Evolutionary conservation across 1,140 invertebrate species (phyloP).

Genomic region (Apis florea): DNA sequence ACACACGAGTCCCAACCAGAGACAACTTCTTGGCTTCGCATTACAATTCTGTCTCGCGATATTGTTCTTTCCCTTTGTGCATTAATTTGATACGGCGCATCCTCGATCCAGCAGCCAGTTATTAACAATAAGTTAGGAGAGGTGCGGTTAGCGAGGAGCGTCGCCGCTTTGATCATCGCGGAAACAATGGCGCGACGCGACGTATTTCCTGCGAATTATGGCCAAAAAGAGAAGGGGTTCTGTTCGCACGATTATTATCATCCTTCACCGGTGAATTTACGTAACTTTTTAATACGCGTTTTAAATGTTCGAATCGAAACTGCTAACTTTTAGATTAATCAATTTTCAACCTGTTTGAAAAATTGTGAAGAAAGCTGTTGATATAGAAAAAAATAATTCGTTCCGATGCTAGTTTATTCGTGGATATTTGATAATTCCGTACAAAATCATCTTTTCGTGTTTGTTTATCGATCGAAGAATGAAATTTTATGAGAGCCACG

Average conservation of each 20-base stretch:
- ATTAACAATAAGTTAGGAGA: conserved; percentile 11
- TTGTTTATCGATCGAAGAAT: too few relatives aligned
- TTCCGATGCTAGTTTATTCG: too few relatives aligned
- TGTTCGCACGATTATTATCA: not conserved
- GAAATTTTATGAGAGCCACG: too few relatives aligned
- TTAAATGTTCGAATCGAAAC: not conserved
- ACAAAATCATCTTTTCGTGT: too few relatives aligned
- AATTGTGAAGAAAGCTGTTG: too few relatives aligned
- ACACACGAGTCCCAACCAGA: too few relatives aligned
- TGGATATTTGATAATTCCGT: too few relatives aligned
- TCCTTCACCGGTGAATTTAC: not conserved
- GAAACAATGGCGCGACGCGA: not conserved
- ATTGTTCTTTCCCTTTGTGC: not conserved
- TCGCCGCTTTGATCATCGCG: not conserved
- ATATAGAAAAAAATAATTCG: too few relatives aligned
- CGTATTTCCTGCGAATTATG: not conserved
- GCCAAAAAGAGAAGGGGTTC: not conserved
- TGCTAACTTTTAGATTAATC: not conserved
- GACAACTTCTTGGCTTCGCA: not conserved
- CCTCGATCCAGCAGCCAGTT: conserved; percentile 14
- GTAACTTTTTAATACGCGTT: not conserved
- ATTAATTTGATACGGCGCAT: conserved; percentile 3
- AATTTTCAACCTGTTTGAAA: not conserved
- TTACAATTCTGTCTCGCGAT: not conserved
- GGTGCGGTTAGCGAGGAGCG: not conserved